Evolutionary conservation across 2,113 vertebrate species (phyloP).

Genomic region (Heterotis niloticus): DNA sequence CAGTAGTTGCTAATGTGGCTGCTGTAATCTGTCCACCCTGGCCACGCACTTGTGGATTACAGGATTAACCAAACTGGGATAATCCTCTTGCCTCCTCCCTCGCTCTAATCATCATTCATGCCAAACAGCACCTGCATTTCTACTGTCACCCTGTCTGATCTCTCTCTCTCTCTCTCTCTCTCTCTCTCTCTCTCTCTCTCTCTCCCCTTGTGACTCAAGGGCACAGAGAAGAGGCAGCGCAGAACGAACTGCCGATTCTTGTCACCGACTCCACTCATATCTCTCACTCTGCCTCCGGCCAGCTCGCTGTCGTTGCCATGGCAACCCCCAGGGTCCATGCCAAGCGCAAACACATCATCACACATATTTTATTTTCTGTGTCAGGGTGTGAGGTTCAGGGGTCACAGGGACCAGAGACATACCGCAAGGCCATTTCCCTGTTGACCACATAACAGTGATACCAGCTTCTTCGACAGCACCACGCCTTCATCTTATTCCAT

Average conservation of each 20-base stretch:
- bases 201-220: constrained; percentile 29
- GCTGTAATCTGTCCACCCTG: not conserved
- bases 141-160: constrained; percentile 10
- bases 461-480: not conserved
- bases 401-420: not conserved
- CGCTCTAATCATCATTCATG: not conserved
- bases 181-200: constrained; percentile 42
- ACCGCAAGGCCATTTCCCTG: too few relatives aligned
- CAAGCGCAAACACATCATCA: not conserved
- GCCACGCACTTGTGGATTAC: constrained; percentile 11
- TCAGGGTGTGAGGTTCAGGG: not conserved
- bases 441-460: not conserved
- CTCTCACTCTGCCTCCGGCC: not conserved
- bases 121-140: not conserved
- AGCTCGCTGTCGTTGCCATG: not conserved
- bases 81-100: not conserved
- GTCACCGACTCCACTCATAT: not conserved
- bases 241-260: not conserved
- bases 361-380: too few relatives aligned
- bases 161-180: constrained; percentile 29
- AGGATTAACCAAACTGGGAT: not conserved
- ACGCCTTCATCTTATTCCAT: not conserved
- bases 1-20: too few relatives aligned
- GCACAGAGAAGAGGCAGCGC: not conserved
- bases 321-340: not conserved